Evolutionary conservation across 2,113 vertebrate genomes (phyloP).

Genomic region (Etheostoma spectabile): DNA sequence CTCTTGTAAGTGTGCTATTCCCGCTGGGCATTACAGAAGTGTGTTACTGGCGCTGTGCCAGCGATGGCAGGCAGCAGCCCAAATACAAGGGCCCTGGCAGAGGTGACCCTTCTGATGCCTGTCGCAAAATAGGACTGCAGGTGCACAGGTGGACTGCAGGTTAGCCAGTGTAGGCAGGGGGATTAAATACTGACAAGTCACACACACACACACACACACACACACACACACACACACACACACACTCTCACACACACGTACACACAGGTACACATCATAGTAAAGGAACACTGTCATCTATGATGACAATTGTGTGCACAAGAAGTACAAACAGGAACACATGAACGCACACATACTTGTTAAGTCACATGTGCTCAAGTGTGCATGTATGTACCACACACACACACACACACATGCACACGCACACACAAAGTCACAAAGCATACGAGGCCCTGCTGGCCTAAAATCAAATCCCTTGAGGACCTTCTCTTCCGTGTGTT

Average conservation of each 20-base stretch:
- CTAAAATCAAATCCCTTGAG: constrained; percentile 53
- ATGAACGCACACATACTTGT: constrained; percentile 30
- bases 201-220: constrained; percentile 4
- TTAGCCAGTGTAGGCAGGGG: not conserved
- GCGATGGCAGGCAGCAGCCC: constrained; percentile 49
- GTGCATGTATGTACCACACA: not conserved
- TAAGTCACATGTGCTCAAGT: constrained; percentile 43
- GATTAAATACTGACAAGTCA: constrained; percentile 14
- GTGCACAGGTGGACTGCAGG: constrained; percentile 63
- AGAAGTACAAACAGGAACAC: constrained; percentile 19
- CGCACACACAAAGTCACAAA: constrained; percentile 9
- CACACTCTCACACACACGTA: not conserved
- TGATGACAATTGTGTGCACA: constrained; percentile 16
- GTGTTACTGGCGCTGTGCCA: constrained; percentile 63
- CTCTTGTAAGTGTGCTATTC: constrained; percentile 63
- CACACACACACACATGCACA: not conserved
- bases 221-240: constrained; percentile 2
- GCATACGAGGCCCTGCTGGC: constrained; percentile 34
- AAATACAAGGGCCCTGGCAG: constrained; percentile 56
- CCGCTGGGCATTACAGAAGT: constrained; percentile 50
- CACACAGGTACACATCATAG: not conserved
- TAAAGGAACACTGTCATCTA: not conserved
- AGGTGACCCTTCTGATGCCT: constrained; percentile 73
- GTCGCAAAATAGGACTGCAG: constrained; percentile 64
- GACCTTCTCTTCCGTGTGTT: constrained; percentile 32